Evolutionary conservation across 2,113 vertebrate species (phyloP).

Genomic region (Telmatochromis brichardi): DNA sequence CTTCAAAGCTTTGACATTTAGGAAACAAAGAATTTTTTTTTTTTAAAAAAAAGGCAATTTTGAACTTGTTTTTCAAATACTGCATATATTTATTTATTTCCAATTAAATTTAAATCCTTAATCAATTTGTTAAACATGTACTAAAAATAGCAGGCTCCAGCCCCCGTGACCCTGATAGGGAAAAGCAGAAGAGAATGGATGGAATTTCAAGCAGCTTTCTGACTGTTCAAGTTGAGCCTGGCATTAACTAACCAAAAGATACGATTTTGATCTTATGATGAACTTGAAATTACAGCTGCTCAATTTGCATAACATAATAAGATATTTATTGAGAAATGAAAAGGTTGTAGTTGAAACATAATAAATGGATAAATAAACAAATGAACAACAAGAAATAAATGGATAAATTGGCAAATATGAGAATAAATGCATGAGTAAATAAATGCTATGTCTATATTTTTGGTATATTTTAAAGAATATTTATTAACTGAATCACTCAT

Average conservation of each 20-base stretch:
- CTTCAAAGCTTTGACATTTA: accelerated
- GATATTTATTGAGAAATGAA: not conserved
- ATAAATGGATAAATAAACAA: not conserved
- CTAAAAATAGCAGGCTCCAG: not conserved
- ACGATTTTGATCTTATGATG: not conserved
- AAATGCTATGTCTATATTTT: not conserved
- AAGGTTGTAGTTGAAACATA: not conserved
- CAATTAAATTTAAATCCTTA: not conserved
- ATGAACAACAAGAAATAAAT: not conserved
- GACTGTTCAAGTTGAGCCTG: not conserved
- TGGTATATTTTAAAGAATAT: not conserved
- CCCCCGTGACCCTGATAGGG: accelerated
- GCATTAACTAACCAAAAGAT: not conserved
- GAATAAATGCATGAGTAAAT: not conserved
- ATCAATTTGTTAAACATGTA: not conserved
- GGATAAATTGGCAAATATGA: not conserved
- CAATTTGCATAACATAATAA: not conserved
- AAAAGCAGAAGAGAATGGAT: not conserved
- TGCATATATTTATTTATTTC: not conserved
- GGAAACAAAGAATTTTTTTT: no score
- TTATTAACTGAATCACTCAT: accelerated
- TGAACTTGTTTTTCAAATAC: not conserved
- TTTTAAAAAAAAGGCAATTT: not conserved
- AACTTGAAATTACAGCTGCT: not conserved
- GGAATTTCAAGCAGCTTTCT: not conserved